phyloP scores from a whole-genome alignment of 2,113 vertebrate species.

The Raja brachyura region DNA sequence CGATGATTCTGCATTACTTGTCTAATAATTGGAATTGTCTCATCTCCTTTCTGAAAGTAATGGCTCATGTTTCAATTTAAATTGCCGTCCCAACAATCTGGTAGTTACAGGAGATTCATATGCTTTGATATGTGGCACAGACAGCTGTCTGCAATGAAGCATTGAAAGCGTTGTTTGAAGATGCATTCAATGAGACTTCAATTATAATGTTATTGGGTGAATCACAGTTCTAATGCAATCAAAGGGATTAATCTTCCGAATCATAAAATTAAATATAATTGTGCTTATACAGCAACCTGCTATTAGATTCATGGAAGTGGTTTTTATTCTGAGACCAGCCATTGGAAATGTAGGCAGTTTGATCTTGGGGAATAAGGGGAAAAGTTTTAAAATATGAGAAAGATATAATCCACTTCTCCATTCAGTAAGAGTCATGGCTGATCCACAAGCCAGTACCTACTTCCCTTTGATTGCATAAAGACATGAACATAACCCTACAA shows the following conservation, averaged over 20 bases:
- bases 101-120: conserved; percentile 10
- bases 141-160: neutral
- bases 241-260: neutral
- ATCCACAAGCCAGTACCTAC: too few relatives aligned
- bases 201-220: conserved; percentile 19
- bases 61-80: neutral
- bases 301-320: neutral
- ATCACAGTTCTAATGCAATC: conserved; percentile 17
- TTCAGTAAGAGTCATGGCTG: too few relatives aligned
- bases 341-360: neutral
- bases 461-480: too few relatives aligned
- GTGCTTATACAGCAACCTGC: neutral
- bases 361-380: neutral
- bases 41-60: neutral
- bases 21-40: neutral
- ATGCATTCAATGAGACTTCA: conserved; percentile 17
- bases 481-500: too few relatives aligned
- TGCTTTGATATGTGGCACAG: neutral
- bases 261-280: conserved; percentile 30
- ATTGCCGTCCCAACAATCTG: neutral
- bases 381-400: too few relatives aligned
- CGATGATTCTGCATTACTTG: conserved; percentile 18
- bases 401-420: too few relatives aligned
- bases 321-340: neutral
- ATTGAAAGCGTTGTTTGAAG: conserved; percentile 4